Base-by-base conservation (phyloP, 1,140 invertebrate species). In the Melitaea cinxia region DNA sequence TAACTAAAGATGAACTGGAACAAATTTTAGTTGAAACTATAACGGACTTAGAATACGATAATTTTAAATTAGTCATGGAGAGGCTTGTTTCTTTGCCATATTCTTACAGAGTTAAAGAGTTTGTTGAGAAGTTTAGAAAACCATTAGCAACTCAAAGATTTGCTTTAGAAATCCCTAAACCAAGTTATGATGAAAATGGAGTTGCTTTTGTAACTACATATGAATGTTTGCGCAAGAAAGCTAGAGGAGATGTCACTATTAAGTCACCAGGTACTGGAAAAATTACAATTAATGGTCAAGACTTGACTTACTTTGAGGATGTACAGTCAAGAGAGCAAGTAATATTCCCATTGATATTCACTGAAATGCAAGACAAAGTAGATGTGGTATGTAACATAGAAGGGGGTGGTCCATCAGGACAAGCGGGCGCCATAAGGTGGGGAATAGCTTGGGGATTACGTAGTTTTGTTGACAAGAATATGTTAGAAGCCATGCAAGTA, bases 401-500 rank as follows among this genome's bases (percentile, higher is more conserved):
- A 61, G 92, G 92, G 42, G 95, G 94, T 50, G 97, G 96, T 50
- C 87, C 92, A 26, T 94, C 94, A 30, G 94, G 94, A 17, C 95
- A 98, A 87, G 93, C 97, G 21, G 96, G 96, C 30, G 96, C 96
- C 50, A 94, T 99, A 59, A 93, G 98, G 39, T 96, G 94, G 93
- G 98, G 95, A 15, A 95, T 99, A 50, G 92, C 98, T 23, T 93
- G 92, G 92, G 94, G 93, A 24, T 91, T 98, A 47, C 92, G 94
- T 65, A 96, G 94, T 83, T 98, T 98, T 93, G 94, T 98, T 9
- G 94, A 96, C 73, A 77, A 91, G 56, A 93, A 95, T 45, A 95
- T 93, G 85, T 83, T 96, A 10, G 96, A 98, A 91, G 94, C 94
- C 79, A 97, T 99, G 96, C 93, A 97, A 92, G 83, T 98, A 95